Base-by-base conservation (phyloP, 1,140 invertebrate species). In the Laupala kohalensis region DNA sequence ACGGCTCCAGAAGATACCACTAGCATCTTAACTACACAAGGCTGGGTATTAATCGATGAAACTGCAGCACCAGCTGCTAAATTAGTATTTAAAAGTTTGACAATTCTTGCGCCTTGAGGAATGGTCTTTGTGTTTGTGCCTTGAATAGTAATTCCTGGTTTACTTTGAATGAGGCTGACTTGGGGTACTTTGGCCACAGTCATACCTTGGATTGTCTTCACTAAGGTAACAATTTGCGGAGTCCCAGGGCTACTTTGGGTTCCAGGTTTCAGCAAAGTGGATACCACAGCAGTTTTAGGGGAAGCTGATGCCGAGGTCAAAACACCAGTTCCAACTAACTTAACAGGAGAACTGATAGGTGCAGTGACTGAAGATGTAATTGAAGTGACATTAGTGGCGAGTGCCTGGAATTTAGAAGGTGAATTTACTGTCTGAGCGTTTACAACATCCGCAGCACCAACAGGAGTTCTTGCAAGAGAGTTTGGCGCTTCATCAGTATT, bases 121-220 rank as follows among this genome's bases (percentile, higher is more conserved):
- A 81, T 82, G 6, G 74, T 76, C 75, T 84, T 85, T 78, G 24
- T 77, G 71, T n/a, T 74, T 19, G 74, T 24, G 75, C 74, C 71
- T 73, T 76, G 37, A n/a, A 73, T 27, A 74, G 23, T 75, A 26
- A 64, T 78, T 71, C 78, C 74, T 72, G 80, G 83, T 74, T 87
- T 87, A 12, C 85, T 81, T 66, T 86, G 86, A 15, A 88, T 83
- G 5, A 87, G 75, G 71, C 82, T 86, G 27, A 86, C 81, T 77
- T 88, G 88, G 2, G 83, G 82, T 72, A n/a, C n/a, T n/a, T 86
- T 87, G 12, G 90, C 89, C 15, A 95, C 86, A 25, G 89, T 88
- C 89, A 96, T 92, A n/a, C 93, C 93, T 73, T 93, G 92, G 23
- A 90, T 89, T 0, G 94, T 95, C 81, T 97, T 97, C 0, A 97